Percentiles rank a stretch among this genome's conserved stretches.
These are phyloP conservation scores for Leptonema lineaticorne DNA, from an alignment of 1,140 invertebrate species.

Conservation along the genomic window DNA sequence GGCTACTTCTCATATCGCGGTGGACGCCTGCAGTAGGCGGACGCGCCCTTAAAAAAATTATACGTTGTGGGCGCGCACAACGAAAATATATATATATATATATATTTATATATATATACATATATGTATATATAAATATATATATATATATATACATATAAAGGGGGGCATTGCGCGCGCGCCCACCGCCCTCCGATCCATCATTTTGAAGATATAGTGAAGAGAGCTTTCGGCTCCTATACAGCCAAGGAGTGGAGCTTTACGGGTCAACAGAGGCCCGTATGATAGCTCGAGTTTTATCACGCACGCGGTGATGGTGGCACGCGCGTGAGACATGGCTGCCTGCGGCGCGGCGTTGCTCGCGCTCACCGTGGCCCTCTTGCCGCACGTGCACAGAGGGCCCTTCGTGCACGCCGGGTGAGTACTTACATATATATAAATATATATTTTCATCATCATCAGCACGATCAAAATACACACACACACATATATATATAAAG, in stretches of 20 bases:
- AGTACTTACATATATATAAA: too few species aligned
- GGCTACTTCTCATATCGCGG: slow-evolving; percentile 18
- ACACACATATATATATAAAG: too few species aligned
- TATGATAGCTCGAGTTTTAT: background rate
- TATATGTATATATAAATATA: too few species aligned
- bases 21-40: slow-evolving; percentile 2
- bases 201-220: background rate
- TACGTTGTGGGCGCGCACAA: background rate
- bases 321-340: slow-evolving; percentile 37
- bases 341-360: slow-evolving; percentile 55
- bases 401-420: slow-evolving; percentile 55
- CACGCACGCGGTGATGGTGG: slow-evolving; percentile 35
- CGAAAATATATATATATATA: too few species aligned
- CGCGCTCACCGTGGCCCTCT: slow-evolving; percentile 52
- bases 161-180: background rate
- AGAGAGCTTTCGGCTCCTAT: too few species aligned
- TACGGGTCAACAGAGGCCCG: background rate
- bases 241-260: background rate
- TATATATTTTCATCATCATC: too few species aligned
- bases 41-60: background rate
- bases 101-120: too few species aligned
- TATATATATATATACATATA: too few species aligned
- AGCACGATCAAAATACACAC: background rate
- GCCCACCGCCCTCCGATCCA: background rate
- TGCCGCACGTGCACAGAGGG: slow-evolving; percentile 52